Conservation (phyloP, 2,888 invertebrate genomes). For the Euzetes globulus region DNA sequence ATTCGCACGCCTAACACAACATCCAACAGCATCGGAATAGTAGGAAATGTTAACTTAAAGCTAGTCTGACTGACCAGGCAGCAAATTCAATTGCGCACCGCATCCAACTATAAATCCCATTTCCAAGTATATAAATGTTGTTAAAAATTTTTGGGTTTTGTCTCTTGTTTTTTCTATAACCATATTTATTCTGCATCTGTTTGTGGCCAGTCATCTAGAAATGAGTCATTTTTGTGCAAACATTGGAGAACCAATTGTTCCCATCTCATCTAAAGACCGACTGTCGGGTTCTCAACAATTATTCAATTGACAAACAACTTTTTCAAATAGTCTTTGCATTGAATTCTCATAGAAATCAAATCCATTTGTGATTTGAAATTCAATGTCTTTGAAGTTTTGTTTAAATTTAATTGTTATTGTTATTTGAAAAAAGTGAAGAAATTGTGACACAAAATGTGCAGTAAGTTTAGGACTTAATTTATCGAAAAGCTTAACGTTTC, state of each 20-base stretch:
- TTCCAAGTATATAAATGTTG: background rate
- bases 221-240: background rate
- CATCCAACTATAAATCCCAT: slow-evolving; percentile 23
- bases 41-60: background rate
- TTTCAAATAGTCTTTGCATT: too few relatives aligned
- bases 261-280: background rate
- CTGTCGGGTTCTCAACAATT: background rate
- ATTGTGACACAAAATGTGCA: background rate
- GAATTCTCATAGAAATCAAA: too few relatives aligned
- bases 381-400: background rate
- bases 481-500: background rate
- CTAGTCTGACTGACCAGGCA: slow-evolving; percentile 3
- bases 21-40: background rate
- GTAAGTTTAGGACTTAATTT: background rate
- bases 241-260: too few relatives aligned
- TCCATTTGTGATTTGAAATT: too few relatives aligned
- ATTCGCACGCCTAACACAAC: slow-evolving; percentile 17
- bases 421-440: background rate
- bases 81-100: slow-evolving; percentile 27
- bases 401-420: background rate
- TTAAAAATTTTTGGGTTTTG: background rate
- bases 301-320: background rate
- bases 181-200: background rate
- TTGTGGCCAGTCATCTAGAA: background rate
- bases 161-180: background rate